phyloP scores from a whole-genome alignment of 1,140 invertebrate species.

The Ceratosolen solmsi region DNA sequence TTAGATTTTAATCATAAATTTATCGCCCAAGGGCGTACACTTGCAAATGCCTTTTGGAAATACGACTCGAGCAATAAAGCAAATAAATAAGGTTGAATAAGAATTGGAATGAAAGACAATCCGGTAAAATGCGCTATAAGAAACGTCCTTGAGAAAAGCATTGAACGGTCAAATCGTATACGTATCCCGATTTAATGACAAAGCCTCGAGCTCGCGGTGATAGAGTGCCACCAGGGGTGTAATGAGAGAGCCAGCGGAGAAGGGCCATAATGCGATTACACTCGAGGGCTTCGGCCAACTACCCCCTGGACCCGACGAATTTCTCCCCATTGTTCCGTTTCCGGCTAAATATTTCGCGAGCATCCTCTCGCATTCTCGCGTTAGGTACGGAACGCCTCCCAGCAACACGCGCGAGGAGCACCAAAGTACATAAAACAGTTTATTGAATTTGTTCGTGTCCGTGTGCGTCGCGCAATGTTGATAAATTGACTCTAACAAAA shows the following conservation, averaged over 20 bases:
- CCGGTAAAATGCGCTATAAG: background rate
- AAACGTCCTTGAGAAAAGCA: background rate
- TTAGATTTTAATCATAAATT: background rate
- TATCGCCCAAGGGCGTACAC: background rate
- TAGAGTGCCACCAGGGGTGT: constrained; percentile 58
- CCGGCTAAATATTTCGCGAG: constrained; percentile 62
- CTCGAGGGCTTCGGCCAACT: constrained; percentile 70
- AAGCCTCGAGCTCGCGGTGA: constrained; percentile 56
- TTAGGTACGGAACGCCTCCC: too few relatives aligned
- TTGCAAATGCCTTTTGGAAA: background rate
- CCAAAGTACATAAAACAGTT: constrained; percentile 37
- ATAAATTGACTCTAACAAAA: constrained; percentile 46
- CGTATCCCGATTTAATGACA: constrained; percentile 53
- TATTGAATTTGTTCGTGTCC: constrained; percentile 26
- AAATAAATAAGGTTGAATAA: background rate
- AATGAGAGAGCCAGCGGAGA: constrained; percentile 61
- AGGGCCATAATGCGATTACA: constrained; percentile 70
- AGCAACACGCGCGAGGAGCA: constrained; percentile 38
- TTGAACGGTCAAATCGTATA: background rate
- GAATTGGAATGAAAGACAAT: background rate
- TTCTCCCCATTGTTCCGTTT: constrained; percentile 63
- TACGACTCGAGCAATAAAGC: background rate
- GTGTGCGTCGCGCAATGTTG: background rate
- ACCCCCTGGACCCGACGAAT: constrained; percentile 66
- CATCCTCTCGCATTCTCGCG: constrained; percentile 14